Base-by-base conservation (phyloP, 2,113 vertebrate genomes). In the Isurus oxyrinchus region DNA sequence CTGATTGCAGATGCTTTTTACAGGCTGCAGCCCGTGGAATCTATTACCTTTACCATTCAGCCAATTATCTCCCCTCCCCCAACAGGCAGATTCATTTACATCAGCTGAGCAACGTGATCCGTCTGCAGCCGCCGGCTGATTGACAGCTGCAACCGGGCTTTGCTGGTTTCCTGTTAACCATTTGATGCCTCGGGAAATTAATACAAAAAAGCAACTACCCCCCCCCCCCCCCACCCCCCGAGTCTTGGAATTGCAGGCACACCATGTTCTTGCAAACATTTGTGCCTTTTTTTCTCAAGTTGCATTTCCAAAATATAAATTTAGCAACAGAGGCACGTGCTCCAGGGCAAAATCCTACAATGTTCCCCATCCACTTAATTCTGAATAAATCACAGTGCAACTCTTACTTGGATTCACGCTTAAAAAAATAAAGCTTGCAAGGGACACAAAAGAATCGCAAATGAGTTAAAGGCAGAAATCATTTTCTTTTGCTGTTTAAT, bases 61-160 rank as follows among this genome's bases (percentile, higher is more conserved):
- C 40, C 94, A 95, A 95, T 95, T 95, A 95, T 95, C 94, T 69
- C 94, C 94, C 94, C 67, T 95, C 94, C 94, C 93, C 94, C 94
- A 95, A 25, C 94, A 95, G 63, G 66, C 94, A 95, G 94, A 72
- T 95, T 31, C 67, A 95, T 95, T 95, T 95, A 53, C 94, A 76
- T 95, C 94, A 95, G 94, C 94, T 76, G 94, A 55, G 94, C 94
- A 95, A 95, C 49, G 14, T 76, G 94, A 95, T 95, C 94, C 44
- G 49, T 95, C 94, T 72, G 94, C 94, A 95, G 94, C 94, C 94
- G 63, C 66, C 66, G 94, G 94, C 94, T 95, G 94, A 95, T 95
- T 95, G 94, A 72, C 94, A 95, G 94, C 94, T 95, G 94, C 94
- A 72, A 69, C 66, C 94, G 40, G 67, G 66, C 94, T 53, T 76